These are phyloP conservation scores for Neocrepidodera transversa DNA, from an alignment of 2,888 invertebrate genomes.

Conservation along the genomic window DNA sequence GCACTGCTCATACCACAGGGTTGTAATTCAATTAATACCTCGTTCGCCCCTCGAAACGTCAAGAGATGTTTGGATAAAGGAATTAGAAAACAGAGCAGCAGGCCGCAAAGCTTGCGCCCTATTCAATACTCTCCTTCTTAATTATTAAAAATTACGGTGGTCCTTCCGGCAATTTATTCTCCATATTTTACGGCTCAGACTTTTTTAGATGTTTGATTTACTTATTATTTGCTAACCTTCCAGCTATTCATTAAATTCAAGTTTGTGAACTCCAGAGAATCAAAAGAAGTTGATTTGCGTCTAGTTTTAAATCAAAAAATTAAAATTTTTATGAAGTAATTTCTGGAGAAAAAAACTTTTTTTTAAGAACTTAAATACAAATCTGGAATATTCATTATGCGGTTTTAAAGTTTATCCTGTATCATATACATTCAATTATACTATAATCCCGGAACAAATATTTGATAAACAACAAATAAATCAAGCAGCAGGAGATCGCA, in stretches of 20 bases:
- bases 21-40: slow-evolving; percentile 51
- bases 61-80: slow-evolving; percentile 53
- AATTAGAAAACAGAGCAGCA: slow-evolving; percentile 51
- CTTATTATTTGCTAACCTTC: slow-evolving; percentile 23
- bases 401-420: slow-evolving; percentile 8
- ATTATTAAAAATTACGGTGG: slow-evolving; percentile 51
- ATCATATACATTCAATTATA: slow-evolving; percentile 26
- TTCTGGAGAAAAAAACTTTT: too few species aligned
- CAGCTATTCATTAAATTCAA: slow-evolving; percentile 15
- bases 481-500: slow-evolving; percentile 48
- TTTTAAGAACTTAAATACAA: neutral
- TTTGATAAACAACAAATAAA: slow-evolving; percentile 47
- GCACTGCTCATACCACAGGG: slow-evolving; percentile 36
- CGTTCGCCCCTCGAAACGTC: slow-evolving; percentile 38
- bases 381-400: neutral
- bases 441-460: slow-evolving; percentile 24
- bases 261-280: neutral
- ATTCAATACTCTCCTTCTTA: slow-evolving; percentile 44
- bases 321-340: neutral
- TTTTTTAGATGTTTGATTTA: slow-evolving; percentile 17
- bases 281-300: neutral
- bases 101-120: slow-evolving; percentile 40
- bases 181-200: slow-evolving; percentile 23
- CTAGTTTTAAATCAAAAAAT: neutral
- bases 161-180: slow-evolving; percentile 39